phyloP scores from a whole-genome alignment of 2,113 vertebrate species.

The Microcebus lehilahytsara region DNA sequence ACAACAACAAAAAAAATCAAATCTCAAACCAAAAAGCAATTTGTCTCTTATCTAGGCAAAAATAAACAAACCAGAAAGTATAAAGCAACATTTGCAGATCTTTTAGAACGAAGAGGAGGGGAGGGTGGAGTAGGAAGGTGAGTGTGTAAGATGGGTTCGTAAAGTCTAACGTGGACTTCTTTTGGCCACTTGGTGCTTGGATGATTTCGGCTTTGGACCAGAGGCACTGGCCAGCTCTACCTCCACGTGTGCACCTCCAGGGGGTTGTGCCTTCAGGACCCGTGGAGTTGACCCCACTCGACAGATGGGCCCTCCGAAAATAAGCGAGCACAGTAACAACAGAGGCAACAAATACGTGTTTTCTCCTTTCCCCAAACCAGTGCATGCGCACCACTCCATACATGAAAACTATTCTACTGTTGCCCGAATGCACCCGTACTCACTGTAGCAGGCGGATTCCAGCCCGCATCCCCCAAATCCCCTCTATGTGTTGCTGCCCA shows the following conservation, averaged over 20 bases:
- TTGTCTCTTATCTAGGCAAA: neutral
- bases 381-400: accelerated
- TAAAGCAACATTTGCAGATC: neutral
- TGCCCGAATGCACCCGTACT: neutral
- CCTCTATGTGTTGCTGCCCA: neutral
- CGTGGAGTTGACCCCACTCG: neutral
- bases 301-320: neutral
- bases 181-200: neutral
- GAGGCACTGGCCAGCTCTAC: neutral
- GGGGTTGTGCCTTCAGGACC: neutral
- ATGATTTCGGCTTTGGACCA: neutral
- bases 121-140: neutral
- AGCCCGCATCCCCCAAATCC: neutral
- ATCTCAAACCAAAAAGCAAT: neutral
- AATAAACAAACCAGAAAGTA: neutral
- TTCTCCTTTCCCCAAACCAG: neutral
- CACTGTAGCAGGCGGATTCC: neutral
- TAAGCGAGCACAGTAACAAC: neutral
- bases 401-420: neutral
- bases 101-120: neutral
- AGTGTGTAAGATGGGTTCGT: neutral
- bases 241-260: neutral
- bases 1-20: too few relatives aligned
- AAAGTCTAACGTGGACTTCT: neutral
- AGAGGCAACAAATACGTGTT: neutral